Percentiles rank a stretch among this genome's conserved stretches.
These are phyloP conservation scores for Enteromius unitaeniatus DNA, from an alignment of 2,797 vertebrate genomes.

Conservation along the genomic window DNA sequence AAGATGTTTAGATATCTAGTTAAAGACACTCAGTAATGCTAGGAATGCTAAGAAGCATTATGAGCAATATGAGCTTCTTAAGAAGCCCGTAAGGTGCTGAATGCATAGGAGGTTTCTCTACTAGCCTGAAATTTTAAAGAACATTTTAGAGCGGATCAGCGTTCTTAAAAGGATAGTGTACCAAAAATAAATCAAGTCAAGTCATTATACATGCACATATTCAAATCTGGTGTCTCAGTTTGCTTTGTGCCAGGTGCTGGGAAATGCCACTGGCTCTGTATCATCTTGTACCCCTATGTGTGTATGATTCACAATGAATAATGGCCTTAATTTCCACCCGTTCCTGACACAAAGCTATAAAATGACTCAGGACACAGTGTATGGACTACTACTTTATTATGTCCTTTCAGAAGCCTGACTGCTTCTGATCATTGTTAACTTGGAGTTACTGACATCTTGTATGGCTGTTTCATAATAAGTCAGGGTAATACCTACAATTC, in stretches of 20 bases:
- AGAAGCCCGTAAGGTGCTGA: neutral
- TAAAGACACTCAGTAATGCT: slow-evolving; percentile 3
- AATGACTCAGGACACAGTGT: neutral
- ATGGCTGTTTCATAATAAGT: neutral
- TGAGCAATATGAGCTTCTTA: neutral
- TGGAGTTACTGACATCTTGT: neutral
- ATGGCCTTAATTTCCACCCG: neutral
- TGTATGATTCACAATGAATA: neutral
- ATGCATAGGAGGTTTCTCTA: neutral
- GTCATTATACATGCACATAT: neutral
- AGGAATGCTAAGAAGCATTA: neutral
- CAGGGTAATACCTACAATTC: neutral
- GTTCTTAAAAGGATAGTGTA: neutral
- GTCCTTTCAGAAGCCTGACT: neutral
- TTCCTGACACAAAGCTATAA: neutral
- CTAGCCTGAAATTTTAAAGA: neutral
- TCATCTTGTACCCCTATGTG: neutral
- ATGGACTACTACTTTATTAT: neutral
- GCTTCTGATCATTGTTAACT: neutral
- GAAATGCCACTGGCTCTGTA: neutral
- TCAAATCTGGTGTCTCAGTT: neutral
- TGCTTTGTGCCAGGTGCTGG: neutral
- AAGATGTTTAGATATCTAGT: neutral
- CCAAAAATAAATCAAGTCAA: neutral
- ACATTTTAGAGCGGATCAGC: neutral